These are phyloP conservation scores for Lepilemur ruficaudatus DNA, from an alignment of 2,797 vertebrate species.

Conservation along the genomic window DNA sequence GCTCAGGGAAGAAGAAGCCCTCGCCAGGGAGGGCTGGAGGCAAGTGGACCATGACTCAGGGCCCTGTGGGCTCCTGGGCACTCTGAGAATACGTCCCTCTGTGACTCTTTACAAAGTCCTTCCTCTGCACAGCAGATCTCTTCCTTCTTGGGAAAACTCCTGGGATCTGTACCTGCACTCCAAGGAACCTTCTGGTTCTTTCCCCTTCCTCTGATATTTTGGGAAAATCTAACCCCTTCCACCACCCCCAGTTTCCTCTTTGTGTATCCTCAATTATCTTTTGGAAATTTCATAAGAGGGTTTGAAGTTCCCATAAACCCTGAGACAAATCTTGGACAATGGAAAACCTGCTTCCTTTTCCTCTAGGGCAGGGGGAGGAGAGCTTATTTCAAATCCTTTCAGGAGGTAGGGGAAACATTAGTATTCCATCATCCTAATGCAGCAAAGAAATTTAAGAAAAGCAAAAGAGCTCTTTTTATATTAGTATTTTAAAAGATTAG, in stretches of 20 bases:
- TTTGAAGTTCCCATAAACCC: background rate
- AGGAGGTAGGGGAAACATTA: background rate
- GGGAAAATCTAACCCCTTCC: background rate
- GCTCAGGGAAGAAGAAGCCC: fast-evolving
- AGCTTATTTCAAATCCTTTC: background rate
- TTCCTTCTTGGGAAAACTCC: background rate
- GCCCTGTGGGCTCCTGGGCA: background rate
- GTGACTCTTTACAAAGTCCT: background rate
- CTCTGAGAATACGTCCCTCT: background rate
- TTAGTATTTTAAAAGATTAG: background rate
- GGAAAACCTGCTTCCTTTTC: background rate
- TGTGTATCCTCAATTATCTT: background rate
- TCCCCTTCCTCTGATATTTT: background rate
- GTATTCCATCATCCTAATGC: background rate
- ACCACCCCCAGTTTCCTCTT: background rate
- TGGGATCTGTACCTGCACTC: background rate
- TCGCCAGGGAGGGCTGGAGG: background rate
- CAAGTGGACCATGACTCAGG: background rate
- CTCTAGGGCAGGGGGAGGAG: no score
- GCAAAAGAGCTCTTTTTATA: background rate
- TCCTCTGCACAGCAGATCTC: background rate
- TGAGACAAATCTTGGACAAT: background rate
- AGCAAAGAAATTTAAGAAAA: background rate
- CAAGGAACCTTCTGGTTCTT: background rate
- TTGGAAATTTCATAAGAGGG: background rate